Percentiles rank a stretch among this genome's conserved stretches.
phyloP scores from a whole-genome alignment of 2,797 vertebrate species.

The Ara ararauna region DNA sequence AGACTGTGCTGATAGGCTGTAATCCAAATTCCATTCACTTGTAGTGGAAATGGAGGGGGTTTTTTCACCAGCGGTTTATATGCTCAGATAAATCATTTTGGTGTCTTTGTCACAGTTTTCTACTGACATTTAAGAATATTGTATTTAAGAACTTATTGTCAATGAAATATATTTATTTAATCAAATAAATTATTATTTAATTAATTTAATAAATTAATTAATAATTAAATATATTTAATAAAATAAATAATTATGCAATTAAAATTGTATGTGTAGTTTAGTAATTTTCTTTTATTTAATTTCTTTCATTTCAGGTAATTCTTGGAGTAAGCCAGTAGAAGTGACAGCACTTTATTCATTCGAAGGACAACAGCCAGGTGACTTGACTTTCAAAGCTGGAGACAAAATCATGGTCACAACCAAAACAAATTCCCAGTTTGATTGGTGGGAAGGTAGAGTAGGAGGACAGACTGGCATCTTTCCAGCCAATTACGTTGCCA shows the following conservation, averaged over 20 bases:
- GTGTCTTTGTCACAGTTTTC: background rate
- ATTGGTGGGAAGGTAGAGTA: constrained; percentile 95
- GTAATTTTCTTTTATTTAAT: constrained; percentile 9
- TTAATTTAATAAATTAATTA: no score
- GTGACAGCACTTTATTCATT: constrained; percentile 91
- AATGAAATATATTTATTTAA: no score
- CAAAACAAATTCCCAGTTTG: constrained; percentile 89
- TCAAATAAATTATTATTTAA: no score
- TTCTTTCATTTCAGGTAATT: constrained; percentile 68
- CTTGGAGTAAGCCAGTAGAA: constrained; percentile 68
- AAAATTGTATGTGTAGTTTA: background rate
- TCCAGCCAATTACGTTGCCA: constrained; percentile 92
- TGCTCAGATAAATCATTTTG: background rate
- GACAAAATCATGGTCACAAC: constrained; percentile 89
- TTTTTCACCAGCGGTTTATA: background rate
- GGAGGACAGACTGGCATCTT: constrained; percentile 91
- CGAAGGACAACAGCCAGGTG: constrained; percentile 89
- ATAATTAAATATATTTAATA: no score
- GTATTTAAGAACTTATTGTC: background rate
- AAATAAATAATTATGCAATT: no score
- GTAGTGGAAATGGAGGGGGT: background rate
- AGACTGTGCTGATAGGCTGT: background rate
- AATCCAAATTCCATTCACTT: background rate
- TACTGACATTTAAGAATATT: background rate
- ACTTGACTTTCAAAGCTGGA: constrained; percentile 88